Evolutionary conservation across 2,888 invertebrate species (phyloP), one percentile per base, ranked within the genome.

Genomic region (Cactoblastis cactorum): DNA sequence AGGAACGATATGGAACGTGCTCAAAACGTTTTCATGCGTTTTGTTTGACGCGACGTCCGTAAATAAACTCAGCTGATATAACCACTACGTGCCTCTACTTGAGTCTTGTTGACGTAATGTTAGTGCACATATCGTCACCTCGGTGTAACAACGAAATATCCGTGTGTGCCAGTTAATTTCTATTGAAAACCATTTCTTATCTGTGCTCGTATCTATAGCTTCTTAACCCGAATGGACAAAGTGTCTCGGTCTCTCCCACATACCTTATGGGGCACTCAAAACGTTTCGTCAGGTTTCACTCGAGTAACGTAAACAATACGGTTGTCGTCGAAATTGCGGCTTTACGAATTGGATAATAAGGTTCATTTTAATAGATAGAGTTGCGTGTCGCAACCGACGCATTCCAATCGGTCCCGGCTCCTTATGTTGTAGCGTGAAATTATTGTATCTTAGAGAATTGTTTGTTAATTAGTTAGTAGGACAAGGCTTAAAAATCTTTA

Each of bases 181-280:
- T 38, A 48, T 38, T 38, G 47, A 38, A 48, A 48, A 48, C 37
- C 17, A 46, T 38, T 37, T 37, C 47, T 48, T 48, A 48, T 48
- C 47, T 22, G 15, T 34, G 22, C 22, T 22, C 62, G 57, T 60
- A 60, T 67, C 67, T 63, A 65, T 58, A 58, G 57, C 61, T 68
- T 66, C 61, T 57, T 63, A 62, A 63, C 55, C 51, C 64, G 55
- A 61, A 35, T 35, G 46, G 53, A 56, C 57, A 61, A 63, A 62
- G 65, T 63, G 67, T 56, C 59, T 58, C 55, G 61, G 61, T 60
- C 62, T 67, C 73, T 70, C 69, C 68, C 65, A 73, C 77, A 75
- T 74, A 69, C 80, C 79, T 69, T 78, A 77, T 68, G 74, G 71
- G 74, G 73, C 75, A 74, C 71, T 74, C 64, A 66, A n/a, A 69